A percentile compares a stretch with the other conserved stretches of the same genome.
Conservation (phyloP, 35 echinoderm and acorn worm species). For the Lytechinus pictus region DNA sequence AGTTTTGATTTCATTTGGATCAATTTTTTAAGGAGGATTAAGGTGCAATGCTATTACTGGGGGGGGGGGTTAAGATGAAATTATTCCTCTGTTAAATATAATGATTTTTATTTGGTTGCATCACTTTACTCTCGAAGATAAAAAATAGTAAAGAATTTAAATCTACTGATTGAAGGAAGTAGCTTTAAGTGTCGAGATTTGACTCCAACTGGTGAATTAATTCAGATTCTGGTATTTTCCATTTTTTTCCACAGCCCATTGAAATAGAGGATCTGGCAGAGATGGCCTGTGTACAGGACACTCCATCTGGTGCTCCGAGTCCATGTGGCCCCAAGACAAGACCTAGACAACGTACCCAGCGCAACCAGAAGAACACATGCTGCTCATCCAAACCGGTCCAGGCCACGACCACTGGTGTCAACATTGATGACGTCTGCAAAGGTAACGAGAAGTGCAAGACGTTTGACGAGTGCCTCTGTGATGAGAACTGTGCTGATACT, state of each 20-base stretch:
- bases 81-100: too few species aligned
- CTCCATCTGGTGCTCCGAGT: not conserved
- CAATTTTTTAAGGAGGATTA: too few species aligned
- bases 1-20: too few species aligned
- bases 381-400: not conserved
- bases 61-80: too few species aligned
- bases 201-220: not conserved
- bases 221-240: not conserved
- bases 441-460: slow-evolving; percentile 39
- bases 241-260: not conserved
- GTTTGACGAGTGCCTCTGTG: slow-evolving; percentile 41
- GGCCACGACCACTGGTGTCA: slow-evolving; percentile 7
- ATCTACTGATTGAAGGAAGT: too few species aligned
- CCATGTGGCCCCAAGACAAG: slow-evolving; percentile 25
- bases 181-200: not conserved
- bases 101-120: too few species aligned
- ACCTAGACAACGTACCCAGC: not conserved
- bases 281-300: slow-evolving; percentile 38
- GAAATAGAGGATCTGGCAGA: slow-evolving; percentile 43
- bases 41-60: too few species aligned
- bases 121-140: too few species aligned
- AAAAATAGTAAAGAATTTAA: too few species aligned
- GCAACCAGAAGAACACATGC: not conserved
- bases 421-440: slow-evolving; percentile 33
- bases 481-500: slow-evolving; percentile 23